These are phyloP conservation scores for Ennomos fuscantarius DNA, from an alignment of 2,888 invertebrate genomes.

Conservation along the genomic window DNA sequence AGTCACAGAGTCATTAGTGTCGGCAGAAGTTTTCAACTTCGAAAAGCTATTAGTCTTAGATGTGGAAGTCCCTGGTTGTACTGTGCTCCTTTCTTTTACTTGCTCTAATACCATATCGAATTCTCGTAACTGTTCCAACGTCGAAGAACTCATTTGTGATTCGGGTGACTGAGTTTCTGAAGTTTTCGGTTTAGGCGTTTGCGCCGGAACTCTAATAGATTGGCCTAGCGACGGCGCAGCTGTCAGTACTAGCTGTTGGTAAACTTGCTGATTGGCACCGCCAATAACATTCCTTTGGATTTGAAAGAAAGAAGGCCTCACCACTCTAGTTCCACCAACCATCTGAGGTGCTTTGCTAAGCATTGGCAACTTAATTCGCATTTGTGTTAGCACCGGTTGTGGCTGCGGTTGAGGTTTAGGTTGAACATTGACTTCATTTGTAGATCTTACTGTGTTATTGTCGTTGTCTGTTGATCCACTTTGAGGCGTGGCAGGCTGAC, in stretches of 20 bases:
- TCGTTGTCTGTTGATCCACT: conserved; percentile 65
- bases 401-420: conserved; percentile 61
- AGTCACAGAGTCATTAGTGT: conserved; percentile 58
- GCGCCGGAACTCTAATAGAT: conserved; percentile 68
- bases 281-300: conserved; percentile 87
- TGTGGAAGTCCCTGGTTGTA: conserved; percentile 74
- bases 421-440: conserved; percentile 56
- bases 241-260: conserved; percentile 80
- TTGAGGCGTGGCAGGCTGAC: conserved; percentile 57
- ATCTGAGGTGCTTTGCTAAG: conserved; percentile 82
- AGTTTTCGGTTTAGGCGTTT: conserved; percentile 58
- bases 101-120: conserved; percentile 93
- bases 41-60: conserved; percentile 48
- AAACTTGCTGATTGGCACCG: conserved; percentile 81
- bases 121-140: conserved; percentile 90
- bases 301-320: conserved; percentile 84
- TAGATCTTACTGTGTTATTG: conserved; percentile 51
- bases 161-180: conserved; percentile 74
- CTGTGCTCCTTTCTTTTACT: conserved; percentile 90
- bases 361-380: conserved; percentile 83
- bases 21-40: conserved; percentile 60
- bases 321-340: conserved; percentile 84
- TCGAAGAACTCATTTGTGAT: conserved; percentile 90
- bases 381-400: conserved; percentile 80
- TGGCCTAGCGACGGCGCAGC: conserved; percentile 78